Conservation (phyloP, 2,888 invertebrate species). For the Oligia fasciuncula region DNA sequence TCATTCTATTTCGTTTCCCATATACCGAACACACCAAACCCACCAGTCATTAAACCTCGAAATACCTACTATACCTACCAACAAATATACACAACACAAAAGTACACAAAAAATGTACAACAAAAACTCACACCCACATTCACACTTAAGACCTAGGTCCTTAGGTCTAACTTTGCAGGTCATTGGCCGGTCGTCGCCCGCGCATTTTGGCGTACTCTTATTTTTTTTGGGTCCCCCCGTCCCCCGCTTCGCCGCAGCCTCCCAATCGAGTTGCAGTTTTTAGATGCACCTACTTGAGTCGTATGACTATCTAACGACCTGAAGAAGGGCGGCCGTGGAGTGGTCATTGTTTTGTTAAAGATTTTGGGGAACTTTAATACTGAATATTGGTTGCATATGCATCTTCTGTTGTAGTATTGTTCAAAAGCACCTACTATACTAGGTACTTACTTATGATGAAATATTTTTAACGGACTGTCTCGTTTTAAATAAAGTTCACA, state of each 20-base stretch:
- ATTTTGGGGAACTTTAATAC: not conserved
- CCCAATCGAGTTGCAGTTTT: slow-evolving; percentile 89
- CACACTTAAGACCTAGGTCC: slow-evolving; percentile 72
- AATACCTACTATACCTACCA: slow-evolving; percentile 45
- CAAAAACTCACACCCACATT: slow-evolving; percentile 60
- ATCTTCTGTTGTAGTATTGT: not conserved
- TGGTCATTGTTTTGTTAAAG: not conserved
- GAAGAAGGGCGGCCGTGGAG: slow-evolving; percentile 74
- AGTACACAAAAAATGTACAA: slow-evolving; percentile 36
- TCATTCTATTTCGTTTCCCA: slow-evolving; percentile 21
- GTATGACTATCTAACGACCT: slow-evolving; percentile 88
- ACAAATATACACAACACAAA: slow-evolving; percentile 24
- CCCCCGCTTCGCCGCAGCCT: slow-evolving; percentile 70
- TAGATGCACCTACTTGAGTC: slow-evolving; percentile 89
- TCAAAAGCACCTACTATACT: not conserved
- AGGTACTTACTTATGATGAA: not conserved
- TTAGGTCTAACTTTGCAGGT: slow-evolving; percentile 79
- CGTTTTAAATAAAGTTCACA: not conserved
- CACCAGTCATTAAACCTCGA: slow-evolving; percentile 61
- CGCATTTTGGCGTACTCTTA: slow-evolving; percentile 81
- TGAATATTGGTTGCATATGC: not conserved
- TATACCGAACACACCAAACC: slow-evolving; percentile 20
- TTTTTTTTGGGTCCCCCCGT: slow-evolving; percentile 73
- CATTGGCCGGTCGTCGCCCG: slow-evolving; percentile 88
- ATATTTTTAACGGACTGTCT: not conserved